These are phyloP conservation scores for Xiphydria camelus DNA, from an alignment of 2,888 invertebrate genomes.

Conservation along the genomic window DNA sequence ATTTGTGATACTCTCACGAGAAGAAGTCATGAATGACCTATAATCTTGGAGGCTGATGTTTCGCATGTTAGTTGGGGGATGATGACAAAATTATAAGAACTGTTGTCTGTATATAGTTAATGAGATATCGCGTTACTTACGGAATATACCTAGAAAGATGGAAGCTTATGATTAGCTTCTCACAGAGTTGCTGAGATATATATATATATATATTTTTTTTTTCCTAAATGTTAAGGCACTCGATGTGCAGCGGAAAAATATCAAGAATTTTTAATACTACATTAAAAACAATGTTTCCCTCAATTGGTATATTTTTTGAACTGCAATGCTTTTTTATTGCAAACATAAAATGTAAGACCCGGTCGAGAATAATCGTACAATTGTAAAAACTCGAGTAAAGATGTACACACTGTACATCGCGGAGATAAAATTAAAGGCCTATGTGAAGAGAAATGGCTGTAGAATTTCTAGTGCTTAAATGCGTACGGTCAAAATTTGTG, in stretches of 20 bases:
- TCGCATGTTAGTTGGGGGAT: conserved; percentile 9
- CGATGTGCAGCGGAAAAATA: conserved; percentile 16
- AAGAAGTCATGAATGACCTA: conserved; percentile 11
- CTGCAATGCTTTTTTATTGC: conserved; percentile 12
- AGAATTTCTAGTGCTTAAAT: conserved; percentile 27
- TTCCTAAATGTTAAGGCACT: too few species aligned
- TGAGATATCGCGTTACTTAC: conserved; percentile 21
- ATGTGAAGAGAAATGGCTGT: conserved; percentile 22
- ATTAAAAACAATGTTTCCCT: conserved; percentile 12
- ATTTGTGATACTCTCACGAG: conserved; percentile 26
- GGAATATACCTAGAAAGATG: conserved; percentile 21
- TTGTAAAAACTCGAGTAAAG: conserved; percentile 10
- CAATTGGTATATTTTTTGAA: conserved; percentile 9
- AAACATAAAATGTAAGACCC: conserved; percentile 15
- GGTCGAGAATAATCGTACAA: conserved; percentile 16
- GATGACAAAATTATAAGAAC: conserved; percentile 6
- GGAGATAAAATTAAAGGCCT: conserved; percentile 25
- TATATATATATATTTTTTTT: too few species aligned
- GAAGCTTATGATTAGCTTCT: conserved; percentile 17
- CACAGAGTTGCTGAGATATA: not conserved
- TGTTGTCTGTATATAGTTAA: conserved; percentile 30
- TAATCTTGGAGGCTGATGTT: conserved; percentile 13
- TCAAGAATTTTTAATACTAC: conserved; percentile 7
- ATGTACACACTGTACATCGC: conserved; percentile 22
- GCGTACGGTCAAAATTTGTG: conserved; percentile 20